A percentile compares a stretch with the other conserved stretches of the same genome.
Conservation (phyloP, 2,113 vertebrate genomes). For the Dipodomys merriami region DNA sequence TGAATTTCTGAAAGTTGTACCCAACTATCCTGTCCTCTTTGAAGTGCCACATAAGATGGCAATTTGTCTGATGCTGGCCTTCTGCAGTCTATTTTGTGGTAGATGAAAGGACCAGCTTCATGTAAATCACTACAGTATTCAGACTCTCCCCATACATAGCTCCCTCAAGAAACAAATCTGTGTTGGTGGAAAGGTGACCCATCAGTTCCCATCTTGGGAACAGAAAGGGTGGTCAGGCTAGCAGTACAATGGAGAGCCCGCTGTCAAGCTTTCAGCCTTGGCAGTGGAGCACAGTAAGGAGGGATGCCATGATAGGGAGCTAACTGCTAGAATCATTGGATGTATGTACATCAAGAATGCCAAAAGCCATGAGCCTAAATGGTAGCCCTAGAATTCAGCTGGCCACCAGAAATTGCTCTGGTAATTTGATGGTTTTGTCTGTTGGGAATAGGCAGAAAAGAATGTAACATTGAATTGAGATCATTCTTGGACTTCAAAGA, state of each 20-base stretch:
- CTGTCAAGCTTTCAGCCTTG: constrained; percentile 17
- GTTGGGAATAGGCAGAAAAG: constrained; percentile 42
- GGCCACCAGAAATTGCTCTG: constrained; percentile 59
- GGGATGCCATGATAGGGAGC: not conserved
- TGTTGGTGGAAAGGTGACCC: constrained; percentile 19
- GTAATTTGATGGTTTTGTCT: constrained; percentile 37
- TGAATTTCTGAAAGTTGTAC: constrained; percentile 62
- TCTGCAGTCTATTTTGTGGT: constrained; percentile 58
- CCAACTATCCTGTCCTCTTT: constrained; percentile 59
- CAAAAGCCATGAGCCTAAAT: constrained; percentile 27
- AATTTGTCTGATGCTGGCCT: constrained; percentile 49
- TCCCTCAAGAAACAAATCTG: constrained; percentile 16
- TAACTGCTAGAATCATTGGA: not conserved
- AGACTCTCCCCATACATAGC: not conserved
- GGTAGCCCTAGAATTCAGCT: constrained; percentile 62
- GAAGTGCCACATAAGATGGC: constrained; percentile 56
- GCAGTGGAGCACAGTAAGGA: not conserved
- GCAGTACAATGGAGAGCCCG: not conserved
- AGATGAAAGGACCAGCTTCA: constrained; percentile 43
- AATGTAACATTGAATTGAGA: constrained; percentile 21
- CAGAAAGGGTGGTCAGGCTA: not conserved
- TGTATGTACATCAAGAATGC: not conserved
- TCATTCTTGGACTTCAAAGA: constrained; percentile 64
- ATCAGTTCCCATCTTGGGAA: not conserved
- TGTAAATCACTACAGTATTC: constrained; percentile 54